Conservation (phyloP, 2,888 invertebrate species). For the Drosophila multiciliata region DNA sequence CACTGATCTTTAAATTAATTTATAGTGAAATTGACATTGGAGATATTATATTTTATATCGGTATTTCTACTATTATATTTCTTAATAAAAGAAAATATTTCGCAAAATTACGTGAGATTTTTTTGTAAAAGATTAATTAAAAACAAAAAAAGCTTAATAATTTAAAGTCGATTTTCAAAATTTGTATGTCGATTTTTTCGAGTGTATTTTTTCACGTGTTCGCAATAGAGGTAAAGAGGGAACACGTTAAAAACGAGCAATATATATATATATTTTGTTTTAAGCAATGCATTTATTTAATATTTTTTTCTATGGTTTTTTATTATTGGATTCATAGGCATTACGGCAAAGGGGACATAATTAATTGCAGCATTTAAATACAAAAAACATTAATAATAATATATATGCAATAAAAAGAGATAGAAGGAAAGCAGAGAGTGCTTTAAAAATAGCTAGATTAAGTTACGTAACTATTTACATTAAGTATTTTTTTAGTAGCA, state of each 20-base stretch:
- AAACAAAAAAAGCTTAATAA: neutral
- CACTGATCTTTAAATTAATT: constrained; percentile 50
- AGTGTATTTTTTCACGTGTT: neutral
- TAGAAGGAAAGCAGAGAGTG: constrained; percentile 35
- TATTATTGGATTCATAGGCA: constrained; percentile 33
- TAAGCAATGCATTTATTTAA: constrained; percentile 49
- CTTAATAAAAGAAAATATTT: neutral
- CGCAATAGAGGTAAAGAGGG: constrained; percentile 2
- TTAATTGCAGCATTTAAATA: constrained; percentile 1
- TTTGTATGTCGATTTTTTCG: neutral
- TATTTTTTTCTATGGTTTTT: neutral
- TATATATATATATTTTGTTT: constrained; percentile 24
- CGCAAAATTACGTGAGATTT: neutral
- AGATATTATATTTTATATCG: no score
- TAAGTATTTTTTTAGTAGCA: constrained; percentile 21
- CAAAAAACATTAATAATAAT: constrained; percentile 11
- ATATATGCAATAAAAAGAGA: constrained; percentile 7
- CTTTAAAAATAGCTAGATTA: neutral
- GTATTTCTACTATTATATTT: neutral
- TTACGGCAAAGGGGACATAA: constrained; percentile 20
- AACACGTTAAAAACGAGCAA: constrained; percentile 22
- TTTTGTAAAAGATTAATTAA: neutral
- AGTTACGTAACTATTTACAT: constrained; percentile 29
- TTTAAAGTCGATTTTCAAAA: neutral
- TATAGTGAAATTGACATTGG: constrained; percentile 18